Percentiles rank a stretch among this genome's conserved stretches.
Conservation (phyloP, 2,797 vertebrate genomes). For the Tenualosa ilisha region DNA sequence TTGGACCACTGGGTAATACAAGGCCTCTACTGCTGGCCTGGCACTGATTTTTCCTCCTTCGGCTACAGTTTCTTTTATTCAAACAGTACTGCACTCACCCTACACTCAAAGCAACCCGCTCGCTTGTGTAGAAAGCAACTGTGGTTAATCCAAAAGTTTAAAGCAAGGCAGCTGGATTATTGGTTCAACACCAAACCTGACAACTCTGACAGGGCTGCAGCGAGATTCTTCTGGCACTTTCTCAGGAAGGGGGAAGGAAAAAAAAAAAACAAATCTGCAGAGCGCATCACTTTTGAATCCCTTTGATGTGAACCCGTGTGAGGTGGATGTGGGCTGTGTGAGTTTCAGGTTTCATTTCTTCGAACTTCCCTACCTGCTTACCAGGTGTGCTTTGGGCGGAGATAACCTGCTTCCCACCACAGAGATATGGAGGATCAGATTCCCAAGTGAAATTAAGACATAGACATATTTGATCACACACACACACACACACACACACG, state of each 20-base stretch:
- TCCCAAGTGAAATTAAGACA: not conserved
- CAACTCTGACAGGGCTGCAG: not conserved
- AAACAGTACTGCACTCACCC: not conserved
- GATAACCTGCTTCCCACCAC: not conserved
- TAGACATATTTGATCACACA: not conserved
- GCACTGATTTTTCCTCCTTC: not conserved
- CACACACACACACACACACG: not conserved
- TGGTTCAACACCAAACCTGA: not conserved
- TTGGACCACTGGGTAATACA: not conserved
- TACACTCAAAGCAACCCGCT: not conserved
- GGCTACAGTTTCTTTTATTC: not conserved
- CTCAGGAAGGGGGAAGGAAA: not conserved
- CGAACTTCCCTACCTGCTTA: no score
- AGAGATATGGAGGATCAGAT: not conserved
- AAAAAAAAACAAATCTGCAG: not conserved
- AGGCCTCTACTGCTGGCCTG: not conserved
- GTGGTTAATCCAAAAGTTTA: not conserved
- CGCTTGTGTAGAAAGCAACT: not conserved
- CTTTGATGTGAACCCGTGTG: not conserved
- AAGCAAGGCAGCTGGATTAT: not conserved
- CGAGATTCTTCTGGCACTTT: not conserved
- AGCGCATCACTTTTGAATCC: not conserved
- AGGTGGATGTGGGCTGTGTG: not conserved
- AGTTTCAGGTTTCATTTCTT: not conserved
- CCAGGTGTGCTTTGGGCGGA: constrained; percentile 1